These are phyloP conservation scores for Chascanopsetta lugubris DNA, from an alignment of 2,113 vertebrate genomes.

Conservation along the genomic window DNA sequence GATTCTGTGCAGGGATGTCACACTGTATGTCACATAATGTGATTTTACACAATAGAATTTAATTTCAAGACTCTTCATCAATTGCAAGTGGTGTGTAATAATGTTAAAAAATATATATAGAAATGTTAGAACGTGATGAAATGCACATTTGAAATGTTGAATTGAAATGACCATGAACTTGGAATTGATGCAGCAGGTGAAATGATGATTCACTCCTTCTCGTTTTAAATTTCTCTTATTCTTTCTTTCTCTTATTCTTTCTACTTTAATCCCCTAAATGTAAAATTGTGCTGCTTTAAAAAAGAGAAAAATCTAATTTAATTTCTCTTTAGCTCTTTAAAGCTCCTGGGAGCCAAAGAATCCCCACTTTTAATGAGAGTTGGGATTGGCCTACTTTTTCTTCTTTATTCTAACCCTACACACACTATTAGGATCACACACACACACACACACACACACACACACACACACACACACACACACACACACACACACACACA, in stretches of 20 bases:
- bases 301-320: too few species aligned
- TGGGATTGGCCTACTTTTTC: slow-evolving; percentile 66
- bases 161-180: slow-evolving; percentile 27
- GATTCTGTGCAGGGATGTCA: background rate
- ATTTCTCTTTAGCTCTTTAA: slow-evolving; percentile 35
- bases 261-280: background rate
- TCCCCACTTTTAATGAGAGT: slow-evolving; percentile 68
- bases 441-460: too few species aligned
- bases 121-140: background rate
- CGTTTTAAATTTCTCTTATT: background rate
- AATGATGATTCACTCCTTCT: background rate
- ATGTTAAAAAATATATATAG: background rate
- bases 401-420: slow-evolving; percentile 45
- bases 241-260: background rate
- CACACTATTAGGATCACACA: too few species aligned
- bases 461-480: too few species aligned
- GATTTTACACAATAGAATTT: background rate
- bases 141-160: background rate
- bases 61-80: background rate
- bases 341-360: slow-evolving; percentile 35
- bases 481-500: too few species aligned
- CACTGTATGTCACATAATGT: background rate
- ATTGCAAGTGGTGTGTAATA: background rate
- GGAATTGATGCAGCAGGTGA: slow-evolving; percentile 13
- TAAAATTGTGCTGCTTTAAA: slow-evolving; percentile 29